phyloP scores from a whole-genome alignment of 2,113 vertebrate species.

The Mionectes macconnelli region DNA sequence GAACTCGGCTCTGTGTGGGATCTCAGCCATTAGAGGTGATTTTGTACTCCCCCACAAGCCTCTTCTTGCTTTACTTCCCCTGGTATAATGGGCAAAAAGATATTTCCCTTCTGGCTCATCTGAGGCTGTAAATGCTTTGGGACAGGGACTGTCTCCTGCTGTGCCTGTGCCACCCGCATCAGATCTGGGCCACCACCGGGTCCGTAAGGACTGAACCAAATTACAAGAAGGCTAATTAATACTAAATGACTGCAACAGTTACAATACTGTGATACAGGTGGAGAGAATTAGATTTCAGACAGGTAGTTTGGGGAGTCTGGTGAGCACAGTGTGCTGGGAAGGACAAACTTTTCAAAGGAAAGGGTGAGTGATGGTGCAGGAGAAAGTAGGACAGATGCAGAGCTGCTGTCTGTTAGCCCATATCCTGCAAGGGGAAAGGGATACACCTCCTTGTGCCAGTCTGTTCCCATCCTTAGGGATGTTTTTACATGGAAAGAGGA shows the following conservation, averaged over 20 bases:
- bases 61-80: not conserved
- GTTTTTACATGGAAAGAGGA: not conserved
- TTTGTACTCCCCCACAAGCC: not conserved
- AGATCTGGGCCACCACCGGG: not conserved
- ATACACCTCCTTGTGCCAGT: no score
- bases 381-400: not conserved
- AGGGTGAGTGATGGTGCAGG: not conserved
- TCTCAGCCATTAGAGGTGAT: not conserved
- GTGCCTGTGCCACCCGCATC: not conserved
- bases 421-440: not conserved
- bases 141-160: not conserved
- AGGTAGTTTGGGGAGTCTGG: not conserved
- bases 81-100: not conserved
- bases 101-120: constrained; percentile 25
- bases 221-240: constrained; percentile 19
- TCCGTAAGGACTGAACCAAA: not conserved
- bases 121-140: not conserved
- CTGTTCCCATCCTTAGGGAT: not conserved
- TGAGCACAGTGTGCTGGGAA: not conserved
- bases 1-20: not conserved
- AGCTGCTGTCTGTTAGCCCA: not conserved
- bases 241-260: not conserved
- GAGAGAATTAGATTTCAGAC: not conserved
- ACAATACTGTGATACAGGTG: not conserved
- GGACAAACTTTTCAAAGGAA: not conserved